These are phyloP conservation scores for Noctua pronuba DNA, from an alignment of 2,888 invertebrate species.

Conservation along the genomic window DNA sequence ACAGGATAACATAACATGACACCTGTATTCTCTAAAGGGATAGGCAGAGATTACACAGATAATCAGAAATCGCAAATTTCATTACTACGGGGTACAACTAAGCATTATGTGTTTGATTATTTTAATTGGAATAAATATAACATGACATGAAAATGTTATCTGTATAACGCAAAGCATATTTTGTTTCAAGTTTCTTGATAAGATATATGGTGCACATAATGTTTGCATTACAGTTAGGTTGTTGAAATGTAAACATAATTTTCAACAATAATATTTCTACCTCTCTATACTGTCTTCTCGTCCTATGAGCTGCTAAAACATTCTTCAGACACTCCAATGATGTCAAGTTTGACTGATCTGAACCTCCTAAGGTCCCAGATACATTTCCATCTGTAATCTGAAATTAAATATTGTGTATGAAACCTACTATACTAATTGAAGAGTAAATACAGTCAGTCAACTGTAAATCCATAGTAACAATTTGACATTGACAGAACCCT, in stretches of 20 bases:
- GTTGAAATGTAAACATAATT: conserved; percentile 27
- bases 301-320: conserved; percentile 93
- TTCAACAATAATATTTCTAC: conserved; percentile 78
- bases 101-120: neutral
- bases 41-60: no score
- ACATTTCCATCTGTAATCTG: conserved; percentile 82
- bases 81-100: no score
- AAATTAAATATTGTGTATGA: conserved; percentile 58
- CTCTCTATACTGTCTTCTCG: conserved; percentile 92
- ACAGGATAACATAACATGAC: neutral
- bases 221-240: conserved; percentile 30
- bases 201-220: conserved; percentile 7
- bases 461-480: neutral
- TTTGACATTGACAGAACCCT: neutral
- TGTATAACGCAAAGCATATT: neutral
- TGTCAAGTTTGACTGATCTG: conserved; percentile 80
- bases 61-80: neutral
- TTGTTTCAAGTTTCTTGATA: conserved; percentile 11
- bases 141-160: neutral
- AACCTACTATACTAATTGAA: neutral
- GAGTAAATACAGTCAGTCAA: neutral
- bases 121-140: conserved; percentile 6
- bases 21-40: neutral
- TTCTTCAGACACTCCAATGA: conserved; percentile 92
- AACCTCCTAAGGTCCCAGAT: conserved; percentile 83